phyloP scores from a whole-genome alignment of 2,113 vertebrate genomes.

The Cryptoleucopteryx plumbea region DNA sequence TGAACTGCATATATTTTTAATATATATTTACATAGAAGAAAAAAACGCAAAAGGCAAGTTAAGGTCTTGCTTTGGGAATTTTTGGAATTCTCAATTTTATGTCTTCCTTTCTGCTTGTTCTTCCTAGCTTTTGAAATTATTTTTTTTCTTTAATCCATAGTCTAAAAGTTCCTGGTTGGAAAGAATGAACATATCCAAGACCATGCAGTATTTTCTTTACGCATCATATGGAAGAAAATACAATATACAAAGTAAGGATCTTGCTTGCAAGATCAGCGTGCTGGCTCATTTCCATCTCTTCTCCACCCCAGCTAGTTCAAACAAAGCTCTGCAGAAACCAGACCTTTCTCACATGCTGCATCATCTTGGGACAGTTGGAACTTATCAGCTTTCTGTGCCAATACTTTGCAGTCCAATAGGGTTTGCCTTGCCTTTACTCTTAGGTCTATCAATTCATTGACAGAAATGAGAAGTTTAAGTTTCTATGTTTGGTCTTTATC shows the following conservation, averaged over 20 bases:
- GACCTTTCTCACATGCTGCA: neutral
- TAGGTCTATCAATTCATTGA: neutral
- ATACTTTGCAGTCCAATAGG: neutral
- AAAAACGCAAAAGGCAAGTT: neutral
- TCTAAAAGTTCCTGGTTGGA: neutral
- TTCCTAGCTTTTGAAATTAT: neutral
- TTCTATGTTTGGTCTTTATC: neutral
- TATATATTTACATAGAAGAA: neutral
- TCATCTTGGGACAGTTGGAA: neutral
- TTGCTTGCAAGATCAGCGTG: neutral
- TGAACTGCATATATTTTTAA: neutral
- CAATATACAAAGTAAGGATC: accelerated
- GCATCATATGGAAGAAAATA: neutral
- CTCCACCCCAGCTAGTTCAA: neutral
- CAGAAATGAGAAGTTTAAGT: neutral
- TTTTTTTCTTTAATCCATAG: neutral
- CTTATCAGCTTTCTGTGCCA: neutral
- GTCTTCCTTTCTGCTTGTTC: neutral
- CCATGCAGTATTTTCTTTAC: neutral
- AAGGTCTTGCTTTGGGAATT: neutral
- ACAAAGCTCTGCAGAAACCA: neutral
- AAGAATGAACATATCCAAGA: neutral
- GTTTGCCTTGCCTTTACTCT: neutral
- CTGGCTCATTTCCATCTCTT: neutral
- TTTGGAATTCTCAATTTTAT: neutral